Evolutionary conservation across 2,888 invertebrate genomes (phyloP).

Genomic region (Eurois occulta): DNA sequence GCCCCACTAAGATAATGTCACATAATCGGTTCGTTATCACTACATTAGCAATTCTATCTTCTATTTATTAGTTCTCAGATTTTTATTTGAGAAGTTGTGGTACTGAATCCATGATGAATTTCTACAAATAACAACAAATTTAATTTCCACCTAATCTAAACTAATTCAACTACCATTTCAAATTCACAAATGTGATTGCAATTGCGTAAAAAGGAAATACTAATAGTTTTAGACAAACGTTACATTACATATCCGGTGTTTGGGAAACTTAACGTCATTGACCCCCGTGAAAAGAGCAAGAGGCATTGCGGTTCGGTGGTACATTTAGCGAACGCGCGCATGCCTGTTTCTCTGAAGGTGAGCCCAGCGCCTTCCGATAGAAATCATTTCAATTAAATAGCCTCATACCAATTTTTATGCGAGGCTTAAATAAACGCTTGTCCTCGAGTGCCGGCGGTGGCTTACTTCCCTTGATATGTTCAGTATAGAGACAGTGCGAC

Average conservation of each 20-base stretch:
- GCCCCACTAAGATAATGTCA: conserved; percentile 72
- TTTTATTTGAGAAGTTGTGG: background rate
- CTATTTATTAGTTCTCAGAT: conserved; percentile 50
- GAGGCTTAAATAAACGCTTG: background rate
- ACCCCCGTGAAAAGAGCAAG: conserved; percentile 82
- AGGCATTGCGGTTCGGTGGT: conserved; percentile 84
- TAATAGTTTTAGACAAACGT: conserved; percentile 56
- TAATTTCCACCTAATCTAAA: background rate
- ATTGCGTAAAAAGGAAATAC: conserved; percentile 17
- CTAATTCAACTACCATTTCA: background rate
- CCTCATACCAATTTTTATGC: conserved; percentile 71
- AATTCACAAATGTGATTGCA: conserved; percentile 16
- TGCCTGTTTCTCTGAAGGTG: conserved; percentile 88
- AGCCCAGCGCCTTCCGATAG: conserved; percentile 81
- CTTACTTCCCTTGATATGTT: conserved; percentile 44
- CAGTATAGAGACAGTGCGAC: conserved; percentile 86
- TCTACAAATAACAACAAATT: background rate
- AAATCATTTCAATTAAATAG: conserved; percentile 86
- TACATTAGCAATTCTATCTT: conserved; percentile 53
- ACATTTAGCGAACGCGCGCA: conserved; percentile 85
- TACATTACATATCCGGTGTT: conserved; percentile 77
- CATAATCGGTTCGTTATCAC: conserved; percentile 62
- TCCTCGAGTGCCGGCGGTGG: conserved; percentile 16
- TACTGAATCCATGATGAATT: conserved; percentile 12
- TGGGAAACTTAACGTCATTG: conserved; percentile 82